phyloP scores from a whole-genome alignment of 2,113 vertebrate genomes.

The Gavia stellata region DNA sequence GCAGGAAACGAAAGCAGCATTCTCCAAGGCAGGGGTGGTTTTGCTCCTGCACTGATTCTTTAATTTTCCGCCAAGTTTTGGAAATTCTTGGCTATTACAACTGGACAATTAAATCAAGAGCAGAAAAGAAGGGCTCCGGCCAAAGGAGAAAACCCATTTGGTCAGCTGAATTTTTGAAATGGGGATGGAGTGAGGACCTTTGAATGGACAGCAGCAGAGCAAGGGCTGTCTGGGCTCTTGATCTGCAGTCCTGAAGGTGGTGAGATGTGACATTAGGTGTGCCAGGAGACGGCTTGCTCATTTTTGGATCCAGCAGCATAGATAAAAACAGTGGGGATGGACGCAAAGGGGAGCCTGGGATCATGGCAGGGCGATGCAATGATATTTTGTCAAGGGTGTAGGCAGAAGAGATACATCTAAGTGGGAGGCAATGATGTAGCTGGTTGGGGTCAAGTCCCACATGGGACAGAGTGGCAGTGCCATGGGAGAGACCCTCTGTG shows the following conservation, averaged over 20 bases:
- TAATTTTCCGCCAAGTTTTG: constrained; percentile 1
- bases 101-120: background rate
- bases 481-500: background rate
- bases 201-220: background rate
- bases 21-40: constrained; percentile 3
- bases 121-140: background rate
- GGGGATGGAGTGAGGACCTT: background rate
- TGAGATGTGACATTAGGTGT: background rate
- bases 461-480: background rate
- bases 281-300: background rate
- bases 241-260: background rate
- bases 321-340: background rate
- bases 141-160: background rate
- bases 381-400: background rate
- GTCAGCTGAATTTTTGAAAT: background rate
- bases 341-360: background rate
- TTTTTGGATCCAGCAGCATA: background rate
- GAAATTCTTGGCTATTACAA: background rate
- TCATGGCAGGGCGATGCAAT: rapidly evolving
- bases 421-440: background rate
- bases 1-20: background rate
- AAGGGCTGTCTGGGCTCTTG: background rate
- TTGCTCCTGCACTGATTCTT: background rate
- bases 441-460: background rate
- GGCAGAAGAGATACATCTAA: background rate